Base-by-base conservation (phyloP, 2,888 invertebrate species). In the Chesias legatella region DNA sequence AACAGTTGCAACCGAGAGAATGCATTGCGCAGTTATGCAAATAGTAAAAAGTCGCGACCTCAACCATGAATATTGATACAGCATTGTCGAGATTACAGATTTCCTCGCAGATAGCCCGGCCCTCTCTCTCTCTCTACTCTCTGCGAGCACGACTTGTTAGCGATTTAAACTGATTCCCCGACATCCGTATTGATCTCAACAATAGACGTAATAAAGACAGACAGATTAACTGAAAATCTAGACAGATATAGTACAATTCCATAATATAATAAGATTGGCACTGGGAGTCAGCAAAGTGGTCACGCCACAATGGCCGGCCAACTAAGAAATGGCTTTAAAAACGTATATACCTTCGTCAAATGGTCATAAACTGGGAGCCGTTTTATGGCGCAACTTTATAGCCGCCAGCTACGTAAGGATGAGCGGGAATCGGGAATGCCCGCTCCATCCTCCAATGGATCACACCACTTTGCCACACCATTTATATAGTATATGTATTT, bases 11-110 rank as follows among this genome's bases (percentile, higher is more conserved):
- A 64, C 67, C 63, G 63, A 71, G 79, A 71, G 78, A 83, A 84
- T 81, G 84, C 78, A 79, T 73, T 76, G 79, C 79, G 78, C 83
- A 79, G 83, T 79, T 82, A 86, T 86, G 86, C 84, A 84, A 86
- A 86, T 86, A 77, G 73, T 68, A 57, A 52, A 69, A 61, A 85
- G 85, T 85, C 86, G 81, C 83, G 85, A 83, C 84, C 85, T 78
- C 70, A 72, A 73, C 77, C 79, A 86, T 86, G 86, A 84, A 86
- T 86, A 86, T 86, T 86, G 86, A 86, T 85, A 85, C 76, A 74
- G 79, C 81, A 79, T 82, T 81, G 79, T 79, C 73, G 76, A 76
- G 81, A 85, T 85, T 74, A 69, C 76, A 78, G 85, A 85, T 85
- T 74, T 74, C 59, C 56, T 64, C 57, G 47, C 60, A 69, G 84